Conservation (phyloP, 1,140 invertebrate genomes). For the Drosophila fuyamai region DNA sequence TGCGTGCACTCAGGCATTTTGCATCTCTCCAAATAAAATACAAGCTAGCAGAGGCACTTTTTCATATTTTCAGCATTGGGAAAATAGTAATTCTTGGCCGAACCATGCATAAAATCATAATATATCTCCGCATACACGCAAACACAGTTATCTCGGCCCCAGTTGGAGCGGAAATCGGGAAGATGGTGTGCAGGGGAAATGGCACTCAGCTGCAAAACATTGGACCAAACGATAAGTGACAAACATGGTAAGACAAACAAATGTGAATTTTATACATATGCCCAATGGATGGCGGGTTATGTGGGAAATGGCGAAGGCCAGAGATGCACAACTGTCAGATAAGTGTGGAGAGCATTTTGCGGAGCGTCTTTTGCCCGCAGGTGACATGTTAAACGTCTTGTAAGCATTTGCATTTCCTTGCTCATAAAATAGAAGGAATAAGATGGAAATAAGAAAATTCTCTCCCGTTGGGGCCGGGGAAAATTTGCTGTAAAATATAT, state of each 20-base stretch:
- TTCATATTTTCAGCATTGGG: slow-evolving; percentile 14
- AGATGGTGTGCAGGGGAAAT: slow-evolving; percentile 27
- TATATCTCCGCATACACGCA: slow-evolving; percentile 54
- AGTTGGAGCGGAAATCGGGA: slow-evolving; percentile 30
- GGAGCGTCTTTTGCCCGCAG: slow-evolving; percentile 71
- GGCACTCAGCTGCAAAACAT: slow-evolving; percentile 58
- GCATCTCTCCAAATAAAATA: not conserved
- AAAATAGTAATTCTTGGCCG: slow-evolving; percentile 51
- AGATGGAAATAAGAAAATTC: slow-evolving; percentile 34
- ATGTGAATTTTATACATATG: slow-evolving; percentile 75
- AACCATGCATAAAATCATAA: slow-evolving; percentile 77
- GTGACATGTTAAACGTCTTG: slow-evolving; percentile 82
- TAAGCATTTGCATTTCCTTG: slow-evolving; percentile 76
- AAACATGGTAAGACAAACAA: slow-evolving; percentile 78
- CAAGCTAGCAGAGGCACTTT: not conserved
- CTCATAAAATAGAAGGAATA: slow-evolving; percentile 42
- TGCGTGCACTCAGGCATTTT: not conserved
- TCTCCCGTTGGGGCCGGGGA: slow-evolving; percentile 9
- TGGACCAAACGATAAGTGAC: slow-evolving; percentile 77
- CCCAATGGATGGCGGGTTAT: not conserved
- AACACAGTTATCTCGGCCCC: slow-evolving; percentile 24
- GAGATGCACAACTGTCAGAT: slow-evolving; percentile 80
- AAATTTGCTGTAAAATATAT: slow-evolving; percentile 49
- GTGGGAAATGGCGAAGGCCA: slow-evolving; percentile 11
- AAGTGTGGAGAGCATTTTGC: slow-evolving; percentile 71